Percentiles rank a stretch among this genome's conserved stretches.
These are phyloP conservation scores for Vipera ursinii DNA, from an alignment of 2,797 vertebrate species.

Conservation along the genomic window DNA sequence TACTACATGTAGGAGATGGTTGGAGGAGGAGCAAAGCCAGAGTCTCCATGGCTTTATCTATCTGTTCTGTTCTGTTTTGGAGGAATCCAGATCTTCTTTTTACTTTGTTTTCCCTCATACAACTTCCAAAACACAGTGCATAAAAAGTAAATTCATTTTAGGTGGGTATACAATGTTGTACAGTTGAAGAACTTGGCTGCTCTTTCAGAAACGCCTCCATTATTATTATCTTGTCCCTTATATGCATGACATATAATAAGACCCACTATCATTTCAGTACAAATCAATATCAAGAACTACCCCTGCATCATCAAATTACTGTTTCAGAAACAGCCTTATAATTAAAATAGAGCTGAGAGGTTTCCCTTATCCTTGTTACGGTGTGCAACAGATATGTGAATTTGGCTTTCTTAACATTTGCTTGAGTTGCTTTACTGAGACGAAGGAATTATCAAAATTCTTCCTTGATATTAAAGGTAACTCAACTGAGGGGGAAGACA, in stretches of 20 bases:
- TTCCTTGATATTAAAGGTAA: neutral
- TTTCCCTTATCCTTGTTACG: neutral
- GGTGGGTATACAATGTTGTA: conserved; percentile 14
- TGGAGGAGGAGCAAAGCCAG: conserved; percentile 16
- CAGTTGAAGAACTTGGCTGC: conserved; percentile 31
- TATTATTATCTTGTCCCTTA: conserved; percentile 4
- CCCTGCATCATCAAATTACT: neutral
- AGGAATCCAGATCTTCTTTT: conserved; percentile 56
- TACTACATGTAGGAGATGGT: neutral
- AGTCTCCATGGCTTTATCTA: conserved; percentile 39
- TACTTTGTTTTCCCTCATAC: conserved; percentile 50
- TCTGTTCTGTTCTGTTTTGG: conserved; percentile 61
- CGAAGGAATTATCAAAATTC: neutral
- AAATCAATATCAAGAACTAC: conserved; percentile 15
- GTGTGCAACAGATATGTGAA: neutral
- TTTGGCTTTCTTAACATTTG: neutral
- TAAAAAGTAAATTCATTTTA: conserved; percentile 42
- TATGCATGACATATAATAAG: conserved; percentile 7
- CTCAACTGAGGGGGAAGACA: neutral
- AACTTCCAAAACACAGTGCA: conserved; percentile 22
- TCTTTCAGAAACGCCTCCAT: conserved; percentile 36
- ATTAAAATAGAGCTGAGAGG: neutral
- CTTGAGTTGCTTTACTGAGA: neutral
- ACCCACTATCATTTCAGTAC: conserved; percentile 10
- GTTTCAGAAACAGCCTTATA: neutral